Evolutionary conservation across 2,888 invertebrate genomes (phyloP).

Genomic region (Panopea generosa): DNA sequence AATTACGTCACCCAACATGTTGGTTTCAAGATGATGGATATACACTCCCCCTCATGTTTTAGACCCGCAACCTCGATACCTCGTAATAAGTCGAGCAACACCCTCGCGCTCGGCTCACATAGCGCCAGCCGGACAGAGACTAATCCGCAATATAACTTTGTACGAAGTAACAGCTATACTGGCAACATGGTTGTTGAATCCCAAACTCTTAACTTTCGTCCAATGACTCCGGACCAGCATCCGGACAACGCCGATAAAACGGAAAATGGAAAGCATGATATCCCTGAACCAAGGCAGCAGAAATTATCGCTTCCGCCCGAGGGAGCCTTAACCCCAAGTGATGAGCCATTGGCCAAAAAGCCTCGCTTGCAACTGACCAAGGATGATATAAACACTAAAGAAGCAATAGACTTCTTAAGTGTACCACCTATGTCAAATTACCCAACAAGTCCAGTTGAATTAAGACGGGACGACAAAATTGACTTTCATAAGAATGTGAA

Average conservation of each 20-base stretch:
- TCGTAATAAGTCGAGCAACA: slow-evolving; percentile 48
- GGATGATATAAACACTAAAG: slow-evolving; percentile 17
- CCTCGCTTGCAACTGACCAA: slow-evolving; percentile 31
- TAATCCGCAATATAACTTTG: slow-evolving; percentile 40
- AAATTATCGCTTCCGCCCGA: slow-evolving; percentile 64
- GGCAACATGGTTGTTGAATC: slow-evolving; percentile 71
- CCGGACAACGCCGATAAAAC: slow-evolving; percentile 66
- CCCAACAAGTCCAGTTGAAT: slow-evolving; percentile 38
- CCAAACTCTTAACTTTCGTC: slow-evolving; percentile 67
- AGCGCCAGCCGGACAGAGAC: slow-evolving; percentile 21
- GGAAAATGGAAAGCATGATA: slow-evolving; percentile 32
- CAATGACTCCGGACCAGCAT: slow-evolving; percentile 63
- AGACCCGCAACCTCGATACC: slow-evolving; percentile 55
- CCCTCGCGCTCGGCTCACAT: slow-evolving; percentile 25
- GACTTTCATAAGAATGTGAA: slow-evolving; percentile 30
- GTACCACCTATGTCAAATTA: slow-evolving; percentile 36
- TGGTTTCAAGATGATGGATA: slow-evolving; percentile 68
- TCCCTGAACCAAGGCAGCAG: slow-evolving; percentile 39
- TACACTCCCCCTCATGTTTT: slow-evolving; percentile 66
- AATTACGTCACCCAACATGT: slow-evolving; percentile 43
- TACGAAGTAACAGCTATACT: slow-evolving; percentile 55
- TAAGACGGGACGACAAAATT: slow-evolving; percentile 30
- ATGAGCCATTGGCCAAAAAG: slow-evolving; percentile 56
- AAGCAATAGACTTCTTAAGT: slow-evolving; percentile 11
- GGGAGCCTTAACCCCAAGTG: slow-evolving; percentile 67